Conservation (phyloP, 2,888 invertebrate species). For the Drosophila mercatorum region DNA sequence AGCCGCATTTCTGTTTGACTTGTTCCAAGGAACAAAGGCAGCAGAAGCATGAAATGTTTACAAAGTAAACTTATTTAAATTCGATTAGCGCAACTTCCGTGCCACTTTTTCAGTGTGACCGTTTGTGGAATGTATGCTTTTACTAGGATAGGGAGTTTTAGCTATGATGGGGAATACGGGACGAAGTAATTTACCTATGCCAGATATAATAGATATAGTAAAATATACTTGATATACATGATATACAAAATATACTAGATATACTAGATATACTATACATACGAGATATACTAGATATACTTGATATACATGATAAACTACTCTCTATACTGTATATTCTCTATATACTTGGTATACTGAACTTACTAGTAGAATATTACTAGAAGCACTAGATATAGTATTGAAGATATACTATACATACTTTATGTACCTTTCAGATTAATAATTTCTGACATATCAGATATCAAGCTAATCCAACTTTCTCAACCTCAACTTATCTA, state of each 20-base stretch:
- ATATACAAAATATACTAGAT: neutral
- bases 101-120: slow-evolving; percentile 19
- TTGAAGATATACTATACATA: neutral
- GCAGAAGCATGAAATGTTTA: slow-evolving; percentile 64
- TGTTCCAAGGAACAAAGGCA: slow-evolving; percentile 31
- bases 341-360: neutral
- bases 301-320: neutral
- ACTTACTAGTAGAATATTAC: neutral
- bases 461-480: neutral
- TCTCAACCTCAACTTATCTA: neutral
- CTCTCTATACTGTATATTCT: neutral
- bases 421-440: neutral
- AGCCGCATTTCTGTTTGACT: slow-evolving; percentile 56
- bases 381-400: neutral
- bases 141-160: no score
- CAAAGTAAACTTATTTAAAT: slow-evolving; percentile 79
- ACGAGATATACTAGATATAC: neutral
- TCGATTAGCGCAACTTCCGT: slow-evolving; percentile 77
- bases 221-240: neutral
- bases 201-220: neutral
- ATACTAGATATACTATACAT: neutral
- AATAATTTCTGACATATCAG: neutral
- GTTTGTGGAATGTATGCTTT: neutral
- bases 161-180: neutral
- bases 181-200: no score